Evolutionary conservation across 2,113 vertebrate genomes (phyloP).

Genomic region (Otocyon megalotis): DNA sequence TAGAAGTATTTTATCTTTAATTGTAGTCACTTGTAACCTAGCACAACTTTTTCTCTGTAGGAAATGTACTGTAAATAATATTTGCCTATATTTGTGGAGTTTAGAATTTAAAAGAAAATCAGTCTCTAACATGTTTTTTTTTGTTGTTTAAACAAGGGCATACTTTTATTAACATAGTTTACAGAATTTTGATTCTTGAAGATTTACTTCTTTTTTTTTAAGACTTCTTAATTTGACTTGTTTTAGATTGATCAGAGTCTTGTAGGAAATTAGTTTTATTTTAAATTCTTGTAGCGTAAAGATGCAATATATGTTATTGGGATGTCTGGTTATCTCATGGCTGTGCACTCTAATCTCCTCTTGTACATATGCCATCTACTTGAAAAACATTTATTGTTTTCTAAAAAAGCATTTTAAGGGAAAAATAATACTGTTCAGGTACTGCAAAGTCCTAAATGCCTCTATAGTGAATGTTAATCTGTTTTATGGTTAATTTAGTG

Average conservation of each 20-base stretch:
- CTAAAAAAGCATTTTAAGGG: neutral
- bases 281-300: neutral
- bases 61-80: constrained; percentile 10
- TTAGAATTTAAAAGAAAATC: constrained; percentile 22
- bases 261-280: constrained; percentile 47
- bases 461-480: neutral
- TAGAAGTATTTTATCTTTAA: constrained; percentile 24
- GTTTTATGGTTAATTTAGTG: neutral
- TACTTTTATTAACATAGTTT: neutral
- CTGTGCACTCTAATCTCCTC: neutral
- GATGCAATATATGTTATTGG: neutral
- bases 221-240: constrained; percentile 22
- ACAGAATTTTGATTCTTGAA: constrained; percentile 11
- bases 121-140: constrained; percentile 19
- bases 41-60: neutral
- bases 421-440: neutral
- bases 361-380: neutral
- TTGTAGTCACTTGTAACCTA: neutral
- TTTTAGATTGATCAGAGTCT: constrained; percentile 22
- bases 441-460: neutral
- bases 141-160: constrained; percentile 22
- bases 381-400: constrained; percentile 22
- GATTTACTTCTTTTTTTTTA: neutral
- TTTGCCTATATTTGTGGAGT: neutral
- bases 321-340: neutral